phyloP scores from a whole-genome alignment of 2,113 vertebrate species.

The Epinephelus fuscoguttatus region DNA sequence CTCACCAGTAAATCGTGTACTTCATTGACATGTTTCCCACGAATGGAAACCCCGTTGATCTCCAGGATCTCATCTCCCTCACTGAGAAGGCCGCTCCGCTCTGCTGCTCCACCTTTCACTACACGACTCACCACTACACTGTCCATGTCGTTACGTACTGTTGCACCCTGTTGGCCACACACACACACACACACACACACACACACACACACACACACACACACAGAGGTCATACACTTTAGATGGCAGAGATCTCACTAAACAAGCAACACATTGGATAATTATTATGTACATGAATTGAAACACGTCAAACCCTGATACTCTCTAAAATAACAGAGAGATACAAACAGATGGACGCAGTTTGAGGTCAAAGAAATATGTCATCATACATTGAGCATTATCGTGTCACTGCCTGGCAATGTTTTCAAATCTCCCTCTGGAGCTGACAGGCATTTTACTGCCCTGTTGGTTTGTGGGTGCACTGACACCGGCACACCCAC shows the following conservation, averaged over 20 bases:
- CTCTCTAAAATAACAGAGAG: not conserved
- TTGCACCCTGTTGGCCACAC: conserved; percentile 88
- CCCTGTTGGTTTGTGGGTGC: conserved; percentile 39
- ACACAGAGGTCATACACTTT: not conserved
- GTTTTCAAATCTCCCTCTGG: not conserved
- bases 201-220: conserved; percentile 5
- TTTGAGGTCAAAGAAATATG: not conserved
- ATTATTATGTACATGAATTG: not conserved
- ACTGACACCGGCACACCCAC: conserved; percentile 27
- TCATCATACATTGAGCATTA: not conserved
- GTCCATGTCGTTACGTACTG: conserved; percentile 95
- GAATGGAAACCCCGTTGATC: conserved; percentile 93
- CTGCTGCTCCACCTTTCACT: conserved; percentile 94
- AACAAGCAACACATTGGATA: too few species aligned
- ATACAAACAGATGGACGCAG: not conserved
- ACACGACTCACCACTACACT: conserved; percentile 96
- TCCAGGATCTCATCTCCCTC: conserved; percentile 97
- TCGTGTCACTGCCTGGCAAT: not conserved
- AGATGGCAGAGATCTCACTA: too few species aligned
- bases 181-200: conserved; percentile 1
- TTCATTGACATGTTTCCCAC: conserved; percentile 96
- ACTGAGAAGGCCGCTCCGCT: conserved; percentile 93
- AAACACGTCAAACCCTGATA: not conserved
- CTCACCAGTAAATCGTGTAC: conserved; percentile 95
- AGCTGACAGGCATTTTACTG: conserved; percentile 34